phyloP scores from a whole-genome alignment of 2,888 invertebrate genomes.

The Macrosoma leucophasiata region DNA sequence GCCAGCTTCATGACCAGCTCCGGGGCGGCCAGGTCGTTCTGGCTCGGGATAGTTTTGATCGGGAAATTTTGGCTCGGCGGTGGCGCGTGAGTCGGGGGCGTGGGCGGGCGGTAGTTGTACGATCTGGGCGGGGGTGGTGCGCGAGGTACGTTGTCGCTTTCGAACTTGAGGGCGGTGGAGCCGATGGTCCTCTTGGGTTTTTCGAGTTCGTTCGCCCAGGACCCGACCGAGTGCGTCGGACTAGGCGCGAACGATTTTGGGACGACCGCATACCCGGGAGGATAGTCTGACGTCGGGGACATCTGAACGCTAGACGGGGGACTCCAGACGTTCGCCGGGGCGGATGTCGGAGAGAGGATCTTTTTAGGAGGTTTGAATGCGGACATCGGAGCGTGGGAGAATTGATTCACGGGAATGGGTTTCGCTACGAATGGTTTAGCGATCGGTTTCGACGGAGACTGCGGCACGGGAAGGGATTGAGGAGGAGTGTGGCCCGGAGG shows the following conservation, averaged over 20 bases:
- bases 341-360: constrained; percentile 49
- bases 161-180: constrained; percentile 74
- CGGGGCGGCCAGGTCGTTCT: constrained; percentile 60
- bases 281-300: constrained; percentile 43
- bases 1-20: constrained; percentile 52
- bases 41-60: constrained; percentile 53
- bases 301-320: constrained; percentile 51
- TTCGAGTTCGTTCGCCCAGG: constrained; percentile 61
- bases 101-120: constrained; percentile 33
- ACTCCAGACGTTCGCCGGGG: constrained; percentile 57
- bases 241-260: constrained; percentile 31
- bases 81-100: constrained; percentile 37
- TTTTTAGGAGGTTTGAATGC: constrained; percentile 80
- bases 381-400: constrained; percentile 85
- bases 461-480: constrained; percentile 34
- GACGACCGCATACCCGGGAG: constrained; percentile 32
- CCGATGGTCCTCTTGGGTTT: constrained; percentile 67
- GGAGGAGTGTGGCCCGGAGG: constrained; percentile 24
- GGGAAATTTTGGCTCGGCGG: constrained; percentile 42
- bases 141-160: constrained; percentile 38
- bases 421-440: constrained; percentile 71
- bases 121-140: constrained; percentile 27
- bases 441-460: constrained; percentile 46
- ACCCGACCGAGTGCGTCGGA: constrained; percentile 34
- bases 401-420: constrained; percentile 80